These are phyloP conservation scores for Scortum barcoo DNA, from an alignment of 2,113 vertebrate species.

Conservation along the genomic window DNA sequence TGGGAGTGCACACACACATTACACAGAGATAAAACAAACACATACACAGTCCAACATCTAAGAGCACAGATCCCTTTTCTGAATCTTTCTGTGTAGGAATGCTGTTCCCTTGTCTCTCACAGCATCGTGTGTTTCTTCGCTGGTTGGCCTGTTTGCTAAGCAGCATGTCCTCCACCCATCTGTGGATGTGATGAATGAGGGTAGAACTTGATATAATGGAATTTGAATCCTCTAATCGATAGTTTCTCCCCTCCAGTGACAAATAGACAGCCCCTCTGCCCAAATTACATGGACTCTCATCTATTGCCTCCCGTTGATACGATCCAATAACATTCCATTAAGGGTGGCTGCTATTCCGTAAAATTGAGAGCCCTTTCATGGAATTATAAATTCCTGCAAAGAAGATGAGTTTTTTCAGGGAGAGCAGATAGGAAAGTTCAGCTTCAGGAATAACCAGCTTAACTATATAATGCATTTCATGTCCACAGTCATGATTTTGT, in stretches of 20 bases:
- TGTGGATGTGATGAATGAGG: slow-evolving; percentile 77
- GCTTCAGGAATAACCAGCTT: slow-evolving; percentile 17
- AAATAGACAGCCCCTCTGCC: slow-evolving; percentile 80
- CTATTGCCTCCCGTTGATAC: slow-evolving; percentile 78
- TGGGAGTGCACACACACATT: slow-evolving; percentile 46
- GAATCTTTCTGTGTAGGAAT: background rate
- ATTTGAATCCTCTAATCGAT: slow-evolving; percentile 85
- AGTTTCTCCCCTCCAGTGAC: slow-evolving; percentile 82
- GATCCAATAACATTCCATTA: slow-evolving; percentile 82
- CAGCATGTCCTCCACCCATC: slow-evolving; percentile 53
- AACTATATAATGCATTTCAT: background rate
- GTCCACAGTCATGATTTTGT: background rate
- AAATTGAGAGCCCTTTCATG: slow-evolving; percentile 79
- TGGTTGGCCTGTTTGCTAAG: slow-evolving; percentile 54
- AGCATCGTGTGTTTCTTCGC: background rate
- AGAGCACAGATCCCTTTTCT: slow-evolving; percentile 12
- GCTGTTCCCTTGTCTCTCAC: slow-evolving; percentile 3
- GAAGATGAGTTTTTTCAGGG: slow-evolving; percentile 34
- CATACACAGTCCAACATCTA: slow-evolving; percentile 25
- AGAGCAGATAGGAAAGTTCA: slow-evolving; percentile 33
- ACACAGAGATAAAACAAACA: slow-evolving; percentile 43
- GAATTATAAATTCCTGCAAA: slow-evolving; percentile 73
- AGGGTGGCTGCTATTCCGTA: slow-evolving; percentile 72
- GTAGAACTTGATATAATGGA: slow-evolving; percentile 77
- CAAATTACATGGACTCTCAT: slow-evolving; percentile 78